Base-by-base conservation (phyloP, 1,140 invertebrate species). In the Drosophila arawakana region DNA sequence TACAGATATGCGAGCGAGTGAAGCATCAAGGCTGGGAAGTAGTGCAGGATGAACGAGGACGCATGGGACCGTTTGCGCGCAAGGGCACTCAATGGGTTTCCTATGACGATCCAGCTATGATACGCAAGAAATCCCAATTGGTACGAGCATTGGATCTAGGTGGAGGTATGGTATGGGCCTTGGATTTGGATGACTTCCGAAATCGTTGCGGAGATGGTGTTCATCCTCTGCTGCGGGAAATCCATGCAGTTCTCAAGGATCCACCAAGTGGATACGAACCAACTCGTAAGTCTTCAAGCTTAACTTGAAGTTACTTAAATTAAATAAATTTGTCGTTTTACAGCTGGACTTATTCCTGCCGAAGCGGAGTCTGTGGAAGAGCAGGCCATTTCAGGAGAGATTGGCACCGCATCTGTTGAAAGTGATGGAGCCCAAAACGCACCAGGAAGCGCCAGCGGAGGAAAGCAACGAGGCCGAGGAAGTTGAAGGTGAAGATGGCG, bases 161-260 rank as follows among this genome's bases (percentile, higher is more conserved):
- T 0, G 97, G 97, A 50, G 97, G 96, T 10, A 98, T 98, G 97
- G 95, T 98, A 6, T 98, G 97, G 97, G 97, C 97, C 0, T 92
- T 98, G 4, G 97, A 98, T 93, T 94, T 98, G 59, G 97, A 98
- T 84, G 97, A 98, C 91, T 97, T 96, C 79, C 94, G 93, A 39
- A 95, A 96, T 85, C 93, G 94, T 57, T 97, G 96, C 88, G 95
- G 95, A 2, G 94, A 95, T 89, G 96, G 96, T 10, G 93, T 94
- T 52, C 95, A 97, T 93, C 96, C 97, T 1, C 91, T 97, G 6
- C 93, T 97, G 63, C 95, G 94, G 15, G 94, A 95, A 8, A 95
- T 97, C 10, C 94, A 96, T 68, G 93, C 94, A 74, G 95, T 95
- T 1, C 92, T 97, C 9, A 90, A 90, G 49, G 78, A 90, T 73